phyloP scores from a whole-genome alignment of 2,888 invertebrate species.

The Drosophila anomelani region DNA sequence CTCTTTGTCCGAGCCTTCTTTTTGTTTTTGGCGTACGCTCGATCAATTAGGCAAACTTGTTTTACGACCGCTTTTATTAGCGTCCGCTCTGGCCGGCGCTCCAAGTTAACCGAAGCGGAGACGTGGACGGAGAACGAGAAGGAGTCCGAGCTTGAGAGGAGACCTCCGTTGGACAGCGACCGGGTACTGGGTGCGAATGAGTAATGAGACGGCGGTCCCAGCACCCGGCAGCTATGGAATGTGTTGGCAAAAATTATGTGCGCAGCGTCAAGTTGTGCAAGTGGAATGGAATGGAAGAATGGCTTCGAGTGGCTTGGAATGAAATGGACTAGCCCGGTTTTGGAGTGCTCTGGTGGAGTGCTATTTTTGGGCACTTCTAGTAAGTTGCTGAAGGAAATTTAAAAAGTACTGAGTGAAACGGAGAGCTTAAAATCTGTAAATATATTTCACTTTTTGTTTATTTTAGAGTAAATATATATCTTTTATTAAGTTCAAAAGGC shows the following conservation, averaged over 20 bases:
- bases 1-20: conserved; percentile 56
- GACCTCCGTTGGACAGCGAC: conserved; percentile 9
- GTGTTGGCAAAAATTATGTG: conserved; percentile 73
- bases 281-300: conserved; percentile 34
- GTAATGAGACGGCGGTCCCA: conserved; percentile 70
- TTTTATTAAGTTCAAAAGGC: too few species aligned
- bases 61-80: conserved; percentile 84
- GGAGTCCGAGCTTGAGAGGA: conserved; percentile 9
- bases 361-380: conserved; percentile 5
- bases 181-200: conserved; percentile 59
- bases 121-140: neutral
- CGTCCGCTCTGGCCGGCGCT: conserved; percentile 71
- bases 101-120: conserved; percentile 38
- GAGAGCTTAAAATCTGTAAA: neutral
- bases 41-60: conserved; percentile 84
- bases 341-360: neutral
- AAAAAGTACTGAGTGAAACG: neutral
- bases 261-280: conserved; percentile 48
- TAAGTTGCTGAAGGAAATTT: neutral
- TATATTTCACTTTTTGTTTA: neutral
- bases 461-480: too few species aligned
- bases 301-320: conserved; percentile 15
- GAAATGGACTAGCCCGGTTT: neutral
- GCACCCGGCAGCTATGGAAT: conserved; percentile 65
- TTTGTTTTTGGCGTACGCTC: conserved; percentile 81